Percentiles rank a stretch among this genome's conserved stretches.
Evolutionary conservation across 2,888 invertebrate species (phyloP).

Genomic region (Gisinianus flammeolus): DNA sequence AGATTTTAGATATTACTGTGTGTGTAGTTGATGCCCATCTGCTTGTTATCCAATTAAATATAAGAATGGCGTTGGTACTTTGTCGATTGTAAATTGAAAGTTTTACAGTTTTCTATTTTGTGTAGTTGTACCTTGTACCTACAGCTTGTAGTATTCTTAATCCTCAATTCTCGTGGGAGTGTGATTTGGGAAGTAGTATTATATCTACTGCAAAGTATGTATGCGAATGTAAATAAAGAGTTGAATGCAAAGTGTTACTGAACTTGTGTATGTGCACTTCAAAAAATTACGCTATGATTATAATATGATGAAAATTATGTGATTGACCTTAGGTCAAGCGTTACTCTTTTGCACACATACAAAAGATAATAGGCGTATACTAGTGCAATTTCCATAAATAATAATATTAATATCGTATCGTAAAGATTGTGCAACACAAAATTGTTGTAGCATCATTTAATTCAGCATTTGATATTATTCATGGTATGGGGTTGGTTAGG

Average conservation of each 20-base stretch:
- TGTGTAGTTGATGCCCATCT: neutral
- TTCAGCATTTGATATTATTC: neutral
- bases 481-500: too few relatives aligned
- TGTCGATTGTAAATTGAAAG: neutral
- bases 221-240: too few relatives aligned
- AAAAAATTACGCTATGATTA: neutral
- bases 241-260: neutral
- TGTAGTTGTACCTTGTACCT: neutral
- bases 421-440: neutral
- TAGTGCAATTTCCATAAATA: neutral
- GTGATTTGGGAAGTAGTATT: neutral
- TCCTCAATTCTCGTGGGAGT: too few relatives aligned
- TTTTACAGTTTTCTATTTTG: neutral
- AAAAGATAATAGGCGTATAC: neutral
- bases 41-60: neutral
- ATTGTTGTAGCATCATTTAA: neutral
- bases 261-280: neutral
- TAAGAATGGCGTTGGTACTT: neutral
- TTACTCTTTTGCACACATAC: neutral
- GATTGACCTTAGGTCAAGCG: neutral
- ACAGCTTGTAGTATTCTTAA: too few relatives aligned
- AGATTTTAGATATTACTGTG: too few relatives aligned
- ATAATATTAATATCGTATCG: neutral
- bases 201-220: too few relatives aligned
- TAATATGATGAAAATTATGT: neutral